Conservation (phyloP, 1,140 invertebrate genomes). For the Zaprionus nigranus region DNA sequence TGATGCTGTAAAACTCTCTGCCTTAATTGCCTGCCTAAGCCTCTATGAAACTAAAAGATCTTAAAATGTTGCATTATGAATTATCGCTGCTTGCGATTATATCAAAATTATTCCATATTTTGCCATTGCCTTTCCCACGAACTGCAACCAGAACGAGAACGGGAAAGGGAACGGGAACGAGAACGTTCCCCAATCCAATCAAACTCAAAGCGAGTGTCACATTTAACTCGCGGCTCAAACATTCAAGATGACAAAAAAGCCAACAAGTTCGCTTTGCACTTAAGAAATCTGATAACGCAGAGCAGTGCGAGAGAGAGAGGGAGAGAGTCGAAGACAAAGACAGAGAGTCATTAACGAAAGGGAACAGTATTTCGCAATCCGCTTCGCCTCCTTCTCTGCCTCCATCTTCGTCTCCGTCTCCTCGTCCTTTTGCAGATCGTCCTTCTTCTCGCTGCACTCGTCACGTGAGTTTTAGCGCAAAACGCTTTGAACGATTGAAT, state of each 20-base stretch:
- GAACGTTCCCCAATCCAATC: conserved; percentile 67
- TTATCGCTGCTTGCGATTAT: background rate
- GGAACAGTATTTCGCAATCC: conserved; percentile 26
- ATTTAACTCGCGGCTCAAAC: conserved; percentile 77
- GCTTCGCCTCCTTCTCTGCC: conserved; percentile 22
- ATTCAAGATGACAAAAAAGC: conserved; percentile 83
- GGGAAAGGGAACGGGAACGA: conserved; percentile 15
- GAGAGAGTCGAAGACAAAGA: background rate
- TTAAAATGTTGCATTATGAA: background rate
- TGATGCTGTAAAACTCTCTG: too few relatives aligned
- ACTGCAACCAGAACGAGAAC: conserved; percentile 1
- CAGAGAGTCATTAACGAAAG: conserved; percentile 13
- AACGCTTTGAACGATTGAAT: conserved; percentile 81
- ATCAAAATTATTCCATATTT: conserved; percentile 34
- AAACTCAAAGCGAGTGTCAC: conserved; percentile 76
- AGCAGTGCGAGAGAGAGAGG: background rate
- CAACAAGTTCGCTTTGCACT: conserved; percentile 83
- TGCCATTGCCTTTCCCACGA: conserved; percentile 52
- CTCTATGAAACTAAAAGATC: background rate
- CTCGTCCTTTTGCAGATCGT: conserved; percentile 9
- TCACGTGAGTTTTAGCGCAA: conserved; percentile 82
- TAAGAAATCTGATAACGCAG: conserved; percentile 78
- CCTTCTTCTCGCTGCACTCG: conserved; percentile 66
- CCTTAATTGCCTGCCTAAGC: background rate
- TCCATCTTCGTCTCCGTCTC: background rate